These are phyloP conservation scores for Microtus ochrogaster DNA, from an alignment of 2,113 vertebrate species.

Conservation along the genomic window DNA sequence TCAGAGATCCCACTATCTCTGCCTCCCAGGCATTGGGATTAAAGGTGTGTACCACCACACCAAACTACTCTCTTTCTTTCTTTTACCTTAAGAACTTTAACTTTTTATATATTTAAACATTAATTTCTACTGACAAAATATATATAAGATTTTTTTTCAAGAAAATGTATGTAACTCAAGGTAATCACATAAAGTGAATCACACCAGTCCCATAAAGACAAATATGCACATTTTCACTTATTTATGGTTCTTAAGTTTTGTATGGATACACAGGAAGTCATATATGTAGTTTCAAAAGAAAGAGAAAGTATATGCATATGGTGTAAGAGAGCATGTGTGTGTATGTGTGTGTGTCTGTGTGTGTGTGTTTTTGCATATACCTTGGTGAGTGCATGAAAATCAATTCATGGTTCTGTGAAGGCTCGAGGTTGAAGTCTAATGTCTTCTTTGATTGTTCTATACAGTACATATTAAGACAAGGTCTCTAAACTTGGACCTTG, in stretches of 20 bases:
- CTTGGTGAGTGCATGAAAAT: background rate
- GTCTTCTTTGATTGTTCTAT: background rate
- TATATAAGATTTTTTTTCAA: background rate
- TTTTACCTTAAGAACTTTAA: too few relatives aligned
- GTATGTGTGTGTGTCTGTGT: background rate
- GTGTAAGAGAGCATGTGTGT: background rate
- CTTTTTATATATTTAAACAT: background rate
- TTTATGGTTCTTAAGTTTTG: background rate
- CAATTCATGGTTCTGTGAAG: background rate
- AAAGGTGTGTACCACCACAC: too few relatives aligned
- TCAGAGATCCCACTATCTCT: too few relatives aligned
- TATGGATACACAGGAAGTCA: background rate
- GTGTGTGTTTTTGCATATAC: background rate
- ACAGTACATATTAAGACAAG: background rate
- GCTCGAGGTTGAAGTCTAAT: background rate
- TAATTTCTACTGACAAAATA: conserved; percentile 2
- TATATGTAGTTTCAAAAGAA: background rate
- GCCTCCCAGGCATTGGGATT: too few relatives aligned
- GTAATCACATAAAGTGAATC: background rate
- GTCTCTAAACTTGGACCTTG: background rate
- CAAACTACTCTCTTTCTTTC: too few relatives aligned
- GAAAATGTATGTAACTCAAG: background rate
- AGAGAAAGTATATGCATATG: background rate
- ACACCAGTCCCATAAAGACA: background rate
- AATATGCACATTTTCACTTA: background rate